Conservation (phyloP, 1,140 invertebrate species). For the Drosophila kurseongensis region DNA sequence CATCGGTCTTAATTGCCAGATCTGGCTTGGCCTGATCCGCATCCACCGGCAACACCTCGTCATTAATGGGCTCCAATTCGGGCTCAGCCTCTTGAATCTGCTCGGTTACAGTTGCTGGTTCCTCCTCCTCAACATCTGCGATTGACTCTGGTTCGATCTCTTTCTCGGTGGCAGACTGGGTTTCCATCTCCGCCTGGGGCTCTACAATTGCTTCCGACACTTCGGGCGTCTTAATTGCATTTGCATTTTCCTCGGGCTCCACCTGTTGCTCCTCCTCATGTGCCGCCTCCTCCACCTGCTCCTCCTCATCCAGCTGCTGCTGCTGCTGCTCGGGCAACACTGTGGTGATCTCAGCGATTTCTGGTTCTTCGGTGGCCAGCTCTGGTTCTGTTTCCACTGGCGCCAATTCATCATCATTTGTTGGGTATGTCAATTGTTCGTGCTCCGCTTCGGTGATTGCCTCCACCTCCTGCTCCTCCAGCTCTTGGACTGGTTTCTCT, state of each 20-base stretch:
- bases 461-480: constrained; percentile 33
- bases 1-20: constrained; percentile 41
- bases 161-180: constrained; percentile 6
- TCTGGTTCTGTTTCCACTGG: constrained; percentile 49
- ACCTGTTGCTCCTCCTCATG: constrained; percentile 12
- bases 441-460: constrained; percentile 74
- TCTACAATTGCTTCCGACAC: constrained; percentile 72
- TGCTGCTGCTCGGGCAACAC: constrained; percentile 13
- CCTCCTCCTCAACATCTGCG: constrained; percentile 22
- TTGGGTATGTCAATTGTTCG: constrained; percentile 80
- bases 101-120: constrained; percentile 12
- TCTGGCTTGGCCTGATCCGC: constrained; percentile 22
- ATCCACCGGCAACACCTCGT: constrained; percentile 58
- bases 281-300: background rate
- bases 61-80: constrained; percentile 38
- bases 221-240: constrained; percentile 80
- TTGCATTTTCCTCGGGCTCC: constrained; percentile 62
- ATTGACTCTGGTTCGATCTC: constrained; percentile 14
- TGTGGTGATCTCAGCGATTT: constrained; percentile 33
- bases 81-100: constrained; percentile 9
- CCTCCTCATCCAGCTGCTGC: constrained; percentile 25
- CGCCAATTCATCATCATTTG: constrained; percentile 84
- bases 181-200: constrained; percentile 25
- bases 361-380: constrained; percentile 55
- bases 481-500: constrained; percentile 41